These are phyloP conservation scores for Nephila pilipes DNA, from an alignment of 1,140 invertebrate genomes.

Conservation along the genomic window DNA sequence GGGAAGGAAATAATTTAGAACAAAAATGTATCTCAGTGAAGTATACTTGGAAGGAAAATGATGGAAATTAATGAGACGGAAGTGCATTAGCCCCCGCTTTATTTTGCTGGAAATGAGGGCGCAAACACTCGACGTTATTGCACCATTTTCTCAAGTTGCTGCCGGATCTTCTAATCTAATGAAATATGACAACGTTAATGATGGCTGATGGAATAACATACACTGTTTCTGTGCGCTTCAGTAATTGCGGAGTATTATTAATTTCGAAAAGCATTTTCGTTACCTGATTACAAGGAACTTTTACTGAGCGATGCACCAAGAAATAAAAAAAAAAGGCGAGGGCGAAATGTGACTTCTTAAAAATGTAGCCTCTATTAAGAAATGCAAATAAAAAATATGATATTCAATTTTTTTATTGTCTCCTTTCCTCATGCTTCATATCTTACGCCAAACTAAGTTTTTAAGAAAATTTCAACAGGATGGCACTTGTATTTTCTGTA, in stretches of 20 bases:
- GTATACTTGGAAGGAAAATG: conserved; percentile 56
- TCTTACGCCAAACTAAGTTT: conserved; percentile 31
- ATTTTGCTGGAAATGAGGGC: conserved; percentile 14
- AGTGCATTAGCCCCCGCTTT: conserved; percentile 54
- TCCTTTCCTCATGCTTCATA: conserved; percentile 10
- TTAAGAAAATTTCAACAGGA: conserved; percentile 36
- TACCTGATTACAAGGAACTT: conserved; percentile 65
- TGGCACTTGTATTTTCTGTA: conserved; percentile 17
- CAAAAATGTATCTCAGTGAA: conserved; percentile 66
- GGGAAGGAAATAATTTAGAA: conserved; percentile 62
- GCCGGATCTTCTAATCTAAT: conserved; percentile 58
- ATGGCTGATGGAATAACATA: conserved; percentile 55
- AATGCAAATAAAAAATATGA: neutral
- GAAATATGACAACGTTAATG: conserved; percentile 74
- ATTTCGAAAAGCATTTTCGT: conserved; percentile 68
- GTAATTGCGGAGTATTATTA: conserved; percentile 71
- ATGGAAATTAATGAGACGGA: conserved; percentile 73
- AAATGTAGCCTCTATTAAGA: conserved; percentile 6
- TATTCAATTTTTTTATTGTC: neutral
- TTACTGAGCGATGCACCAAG: neutral
- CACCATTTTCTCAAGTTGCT: conserved; percentile 69
- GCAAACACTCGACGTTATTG: conserved; percentile 65
- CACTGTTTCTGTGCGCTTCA: neutral
- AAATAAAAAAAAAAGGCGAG: neutral
- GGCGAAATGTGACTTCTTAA: neutral